These are phyloP conservation scores for Mormyrus lacerda DNA, from an alignment of 2,113 vertebrate genomes.

Conservation along the genomic window DNA sequence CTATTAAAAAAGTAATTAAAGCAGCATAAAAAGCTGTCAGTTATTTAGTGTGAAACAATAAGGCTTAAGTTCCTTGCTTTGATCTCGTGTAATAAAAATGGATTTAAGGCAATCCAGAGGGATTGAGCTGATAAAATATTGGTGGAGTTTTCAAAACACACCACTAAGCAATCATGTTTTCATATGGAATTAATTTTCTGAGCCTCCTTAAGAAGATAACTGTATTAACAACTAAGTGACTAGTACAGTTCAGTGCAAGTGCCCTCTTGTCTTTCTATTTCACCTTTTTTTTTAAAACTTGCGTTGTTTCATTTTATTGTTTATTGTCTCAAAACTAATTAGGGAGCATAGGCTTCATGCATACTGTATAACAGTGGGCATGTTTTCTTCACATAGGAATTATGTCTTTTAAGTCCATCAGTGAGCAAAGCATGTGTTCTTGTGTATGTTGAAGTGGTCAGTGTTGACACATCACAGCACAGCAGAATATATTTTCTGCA, in stretches of 20 bases:
- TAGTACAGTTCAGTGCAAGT: constrained; percentile 9
- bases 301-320: constrained; percentile 27
- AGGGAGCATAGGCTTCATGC: constrained; percentile 17
- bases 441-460: constrained; percentile 1
- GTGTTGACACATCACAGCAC: neutral
- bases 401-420: neutral
- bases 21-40: constrained; percentile 45
- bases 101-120: constrained; percentile 30
- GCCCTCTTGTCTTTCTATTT: neutral
- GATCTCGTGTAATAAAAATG: constrained; percentile 34
- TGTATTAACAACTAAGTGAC: constrained; percentile 25
- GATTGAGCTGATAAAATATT: constrained; percentile 22
- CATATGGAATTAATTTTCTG: constrained; percentile 26
- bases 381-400: neutral
- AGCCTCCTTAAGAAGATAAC: constrained; percentile 33
- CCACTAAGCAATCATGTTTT: constrained; percentile 14
- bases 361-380: neutral
- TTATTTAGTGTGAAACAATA: constrained; percentile 48
- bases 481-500: too few relatives aligned
- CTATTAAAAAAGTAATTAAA: constrained; percentile 53
- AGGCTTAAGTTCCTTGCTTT: constrained; percentile 31
- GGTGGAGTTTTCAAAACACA: constrained; percentile 16
- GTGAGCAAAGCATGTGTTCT: neutral
- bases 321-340: constrained; percentile 20
- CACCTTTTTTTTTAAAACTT: constrained; percentile 12